Base-by-base conservation (phyloP, 2,888 invertebrate species). In the Mimumesa dahlbomi region DNA sequence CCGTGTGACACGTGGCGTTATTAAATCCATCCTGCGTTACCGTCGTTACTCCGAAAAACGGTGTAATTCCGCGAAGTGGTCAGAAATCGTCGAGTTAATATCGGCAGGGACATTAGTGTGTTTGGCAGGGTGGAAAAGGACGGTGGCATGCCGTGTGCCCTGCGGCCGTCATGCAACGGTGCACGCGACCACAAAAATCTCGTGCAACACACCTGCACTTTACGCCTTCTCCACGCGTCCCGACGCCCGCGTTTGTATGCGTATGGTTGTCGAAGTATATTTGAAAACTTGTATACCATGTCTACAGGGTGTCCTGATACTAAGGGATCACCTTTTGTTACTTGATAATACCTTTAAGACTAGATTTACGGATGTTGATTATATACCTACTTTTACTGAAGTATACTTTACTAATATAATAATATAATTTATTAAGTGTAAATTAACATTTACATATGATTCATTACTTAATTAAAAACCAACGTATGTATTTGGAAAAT, bases 161-260 rank as follows among this genome's bases (percentile, higher is more conserved):
- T 82, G 75, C 74, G 78, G 79, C 76, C 82, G 76, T 82, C 82
- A 77, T 81, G 80, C 83, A 77, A 82, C 74, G 72, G 71, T 66
- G 72, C 84, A 84, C 84, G 84, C 84, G 80, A 84, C 74, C 73
- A 70, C 70, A 81, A 83, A 84, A 83, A 80, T 82, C 77, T 69
- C 72, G 57, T 69, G 75, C 70, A 64, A 63, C 40, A 74, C 57
- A 58, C 62, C 61, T 59, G 50, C 65, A 49, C 49, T 65, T 69
- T 65, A 65, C 68, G 54, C 65, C 53, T n/a, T 56, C 34, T 61
- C 56, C 45, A 54, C 49, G 71, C 71, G 57, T 71, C 54, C 52
- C 38, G 57, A 38, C 62, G 42, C 22, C 50, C 49, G 16, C 56
- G 46, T 25, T 53, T 50, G 45, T 40, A 6, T 19, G 21, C 25